phyloP scores from a whole-genome alignment of 2,113 vertebrate genomes.

The Aleadryas rufinucha region DNA sequence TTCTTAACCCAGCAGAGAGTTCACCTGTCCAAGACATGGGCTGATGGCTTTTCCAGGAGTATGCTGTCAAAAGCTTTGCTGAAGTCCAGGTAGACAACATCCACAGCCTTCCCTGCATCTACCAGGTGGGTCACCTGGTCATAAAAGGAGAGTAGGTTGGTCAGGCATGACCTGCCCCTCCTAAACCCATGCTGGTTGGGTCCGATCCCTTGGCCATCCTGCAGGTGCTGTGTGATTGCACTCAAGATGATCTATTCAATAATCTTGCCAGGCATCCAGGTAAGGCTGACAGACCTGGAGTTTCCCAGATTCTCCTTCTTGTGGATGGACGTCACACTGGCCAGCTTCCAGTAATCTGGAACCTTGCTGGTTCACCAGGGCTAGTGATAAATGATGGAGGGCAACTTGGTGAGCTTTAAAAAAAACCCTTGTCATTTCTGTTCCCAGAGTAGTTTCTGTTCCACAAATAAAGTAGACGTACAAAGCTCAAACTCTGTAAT shows the following conservation, averaged over 20 bases:
- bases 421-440: accelerated
- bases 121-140: too few species aligned
- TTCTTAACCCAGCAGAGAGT: accelerated
- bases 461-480: neutral
- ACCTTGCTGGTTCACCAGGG: too few species aligned
- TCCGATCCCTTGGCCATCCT: neutral
- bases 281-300: neutral
- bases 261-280: neutral
- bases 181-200: neutral
- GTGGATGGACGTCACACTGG: accelerated
- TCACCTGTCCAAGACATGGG: accelerated
- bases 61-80: neutral
- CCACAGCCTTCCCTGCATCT: accelerated
- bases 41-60: neutral
- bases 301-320: neutral
- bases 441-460: neutral
- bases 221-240: neutral
- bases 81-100: neutral
- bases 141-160: neutral
- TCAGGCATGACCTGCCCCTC: neutral
- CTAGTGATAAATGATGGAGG: neutral
- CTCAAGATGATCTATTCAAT: accelerated
- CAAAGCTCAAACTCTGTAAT: neutral
- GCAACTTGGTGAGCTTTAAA: neutral
- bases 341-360: neutral